These are phyloP conservation scores for Oryzias curvinotus DNA, from an alignment of 2,113 vertebrate species.

Conservation along the genomic window DNA sequence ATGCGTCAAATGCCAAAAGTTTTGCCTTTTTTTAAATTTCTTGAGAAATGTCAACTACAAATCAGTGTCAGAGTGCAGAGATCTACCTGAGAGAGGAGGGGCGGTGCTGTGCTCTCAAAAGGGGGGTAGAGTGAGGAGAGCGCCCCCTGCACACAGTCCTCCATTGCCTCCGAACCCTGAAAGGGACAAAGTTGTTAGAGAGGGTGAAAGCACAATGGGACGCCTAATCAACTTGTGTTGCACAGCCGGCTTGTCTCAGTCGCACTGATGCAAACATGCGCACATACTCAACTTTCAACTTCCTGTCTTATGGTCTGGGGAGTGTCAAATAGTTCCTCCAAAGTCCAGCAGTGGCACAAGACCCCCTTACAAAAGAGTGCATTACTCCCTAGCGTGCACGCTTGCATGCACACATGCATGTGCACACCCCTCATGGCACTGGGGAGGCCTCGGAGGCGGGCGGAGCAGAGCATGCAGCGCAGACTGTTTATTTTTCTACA, in stretches of 20 bases:
- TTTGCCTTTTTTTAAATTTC: background rate
- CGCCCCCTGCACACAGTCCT: constrained; percentile 92
- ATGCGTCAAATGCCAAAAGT: constrained; percentile 1
- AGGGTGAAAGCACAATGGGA: constrained; percentile 48
- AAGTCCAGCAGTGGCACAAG: constrained; percentile 25
- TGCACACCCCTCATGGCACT: constrained; percentile 7
- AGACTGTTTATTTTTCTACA: constrained; percentile 69
- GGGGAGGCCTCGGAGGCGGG: constrained; percentile 35
- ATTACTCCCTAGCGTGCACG: constrained; percentile 12
- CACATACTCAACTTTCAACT: constrained; percentile 48
- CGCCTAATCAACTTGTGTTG: constrained; percentile 41
- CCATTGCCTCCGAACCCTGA: constrained; percentile 90
- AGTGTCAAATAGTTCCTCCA: constrained; percentile 67
- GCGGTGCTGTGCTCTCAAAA: constrained; percentile 90
- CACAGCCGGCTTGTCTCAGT: constrained; percentile 45
- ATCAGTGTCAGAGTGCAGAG: background rate
- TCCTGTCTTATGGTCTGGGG: constrained; percentile 70
- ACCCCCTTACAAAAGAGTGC: constrained; percentile 48
- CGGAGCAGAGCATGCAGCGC: constrained; percentile 33
- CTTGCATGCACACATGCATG: constrained; percentile 8
- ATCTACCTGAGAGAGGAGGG: constrained; percentile 85
- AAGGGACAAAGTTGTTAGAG: constrained; percentile 10
- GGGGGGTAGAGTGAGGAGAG: constrained; percentile 90
- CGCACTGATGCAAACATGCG: constrained; percentile 31
- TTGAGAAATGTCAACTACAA: background rate